Percentiles rank a stretch among this genome's conserved stretches.
Evolutionary conservation across 64 coral and sea anemone species (phyloP).

Genomic region (Astreopora myriophthalma): DNA sequence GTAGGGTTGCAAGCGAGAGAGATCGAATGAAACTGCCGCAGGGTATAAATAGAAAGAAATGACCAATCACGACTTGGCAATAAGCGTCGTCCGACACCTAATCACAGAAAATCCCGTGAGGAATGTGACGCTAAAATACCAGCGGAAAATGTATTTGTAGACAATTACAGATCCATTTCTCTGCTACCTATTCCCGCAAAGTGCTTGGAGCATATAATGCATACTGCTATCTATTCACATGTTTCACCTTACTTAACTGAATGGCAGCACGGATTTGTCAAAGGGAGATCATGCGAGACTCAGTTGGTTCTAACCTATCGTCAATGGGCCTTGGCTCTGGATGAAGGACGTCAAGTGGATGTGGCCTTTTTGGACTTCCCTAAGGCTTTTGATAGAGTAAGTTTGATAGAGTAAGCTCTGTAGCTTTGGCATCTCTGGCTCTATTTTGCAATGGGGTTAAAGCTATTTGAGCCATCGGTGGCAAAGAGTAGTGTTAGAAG

Average conservation of each 20-base stretch:
- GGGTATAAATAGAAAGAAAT: neutral
- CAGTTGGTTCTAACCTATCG: neutral
- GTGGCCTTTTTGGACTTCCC: neutral
- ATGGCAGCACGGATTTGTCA: neutral
- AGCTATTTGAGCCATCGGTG: neutral
- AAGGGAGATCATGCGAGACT: neutral
- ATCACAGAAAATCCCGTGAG: neutral
- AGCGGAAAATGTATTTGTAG: neutral
- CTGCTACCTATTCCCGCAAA: neutral
- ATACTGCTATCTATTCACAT: neutral
- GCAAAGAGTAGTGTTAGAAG: conserved; percentile 8
- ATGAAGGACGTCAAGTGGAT: neutral
- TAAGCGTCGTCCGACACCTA: neutral
- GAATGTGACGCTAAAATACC: neutral
- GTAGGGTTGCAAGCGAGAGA: neutral
- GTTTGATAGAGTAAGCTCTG: neutral
- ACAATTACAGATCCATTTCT: neutral
- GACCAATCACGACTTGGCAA: neutral
- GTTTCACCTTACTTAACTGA: neutral
- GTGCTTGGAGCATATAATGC: neutral
- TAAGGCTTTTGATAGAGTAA: neutral
- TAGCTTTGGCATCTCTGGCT: neutral
- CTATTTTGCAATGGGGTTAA: neutral
- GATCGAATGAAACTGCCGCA: neutral
- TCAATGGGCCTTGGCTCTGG: neutral